Evolutionary conservation across 1,140 invertebrate species (phyloP), one percentile per base, ranked within the genome.

Genomic region (Galleria mellonella): DNA sequence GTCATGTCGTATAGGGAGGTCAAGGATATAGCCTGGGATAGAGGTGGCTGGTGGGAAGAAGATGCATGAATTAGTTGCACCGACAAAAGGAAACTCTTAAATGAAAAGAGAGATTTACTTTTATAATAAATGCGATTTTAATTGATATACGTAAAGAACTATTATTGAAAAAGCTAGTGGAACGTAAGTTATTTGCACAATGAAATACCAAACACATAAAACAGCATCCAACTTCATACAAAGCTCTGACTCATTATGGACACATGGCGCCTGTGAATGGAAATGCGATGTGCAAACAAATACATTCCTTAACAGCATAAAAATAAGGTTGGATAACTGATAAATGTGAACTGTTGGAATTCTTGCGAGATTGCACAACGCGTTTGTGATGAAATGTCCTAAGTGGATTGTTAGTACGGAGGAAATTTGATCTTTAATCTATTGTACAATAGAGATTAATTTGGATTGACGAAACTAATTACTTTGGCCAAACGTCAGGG

Each of bases 181-280:
- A 3, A 23, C 6, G 6, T 23, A 23, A 23, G 6, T 23, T 23
- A 23, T 6, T 23, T 23, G 2, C 6, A 23, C 17, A 33, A 47
- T 32, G 36, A 40, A 47, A 40, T 39, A 37, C 36, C 36, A 33
- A 39, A 39, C 44, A 31, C 44, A 47, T 47, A 47, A 47, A 47
- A 40, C 31, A 47, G 32, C 37, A 40, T 40, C 44, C 37, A 46
- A 46, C 29, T 32, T 10, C 32, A 30, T 40, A 33, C 44, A 8
- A 9, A 32, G 36, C 37, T 46, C 43, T 47, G 45, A 47, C 36
- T 47, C 45, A 47, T 47, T 40, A 4, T 15, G 0, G 11, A 9
- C 44, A 47, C 28, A 47, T 47, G 45, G 45, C 37, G 45, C 30
- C 37, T 28, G 30, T 37, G 13, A 23, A 17, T 30, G 13, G 27